A percentile compares a stretch with the other conserved stretches of the same genome.
These are phyloP conservation scores for Pollachius pollachius DNA, from an alignment of 2,113 vertebrate genomes.

Conservation along the genomic window DNA sequence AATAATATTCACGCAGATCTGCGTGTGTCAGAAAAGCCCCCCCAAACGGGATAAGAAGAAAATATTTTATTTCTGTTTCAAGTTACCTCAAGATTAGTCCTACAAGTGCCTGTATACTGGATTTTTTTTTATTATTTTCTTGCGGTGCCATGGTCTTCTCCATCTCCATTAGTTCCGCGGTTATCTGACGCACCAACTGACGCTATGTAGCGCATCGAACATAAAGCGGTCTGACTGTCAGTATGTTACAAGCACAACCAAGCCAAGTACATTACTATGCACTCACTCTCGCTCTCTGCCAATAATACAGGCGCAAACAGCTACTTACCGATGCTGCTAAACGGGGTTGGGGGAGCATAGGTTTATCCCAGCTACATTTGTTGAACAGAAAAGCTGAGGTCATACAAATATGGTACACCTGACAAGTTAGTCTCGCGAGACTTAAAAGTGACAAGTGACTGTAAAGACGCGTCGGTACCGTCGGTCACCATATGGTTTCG, in stretches of 20 bases:
- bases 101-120: slow-evolving; percentile 73
- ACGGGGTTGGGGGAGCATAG: slow-evolving; percentile 19
- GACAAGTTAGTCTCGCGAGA: slow-evolving; percentile 27
- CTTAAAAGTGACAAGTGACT: slow-evolving; percentile 35
- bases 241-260: slow-evolving; percentile 52
- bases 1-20: neutral
- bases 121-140: slow-evolving; percentile 53
- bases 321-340: slow-evolving; percentile 36
- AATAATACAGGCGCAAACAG: slow-evolving; percentile 40
- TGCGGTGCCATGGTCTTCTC: slow-evolving; percentile 53
- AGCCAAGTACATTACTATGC: slow-evolving; percentile 65
- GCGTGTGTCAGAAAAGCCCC: too few relatives aligned
- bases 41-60: slow-evolving; percentile 3
- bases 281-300: slow-evolving; percentile 47
- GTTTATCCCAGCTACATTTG: slow-evolving; percentile 44
- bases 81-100: slow-evolving; percentile 65
- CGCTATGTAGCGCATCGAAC: slow-evolving; percentile 20
- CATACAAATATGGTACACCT: slow-evolving; percentile 61
- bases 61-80: slow-evolving; percentile 34
- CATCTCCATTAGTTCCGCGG: slow-evolving; percentile 27
- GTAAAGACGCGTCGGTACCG: neutral
- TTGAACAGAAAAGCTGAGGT: slow-evolving; percentile 19
- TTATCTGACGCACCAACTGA: slow-evolving; percentile 17
- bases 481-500: slow-evolving; percentile 15
- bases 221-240: slow-evolving; percentile 20